phyloP scores from a whole-genome alignment of 2,888 invertebrate species.

The Teinopalpus imperialis region DNA sequence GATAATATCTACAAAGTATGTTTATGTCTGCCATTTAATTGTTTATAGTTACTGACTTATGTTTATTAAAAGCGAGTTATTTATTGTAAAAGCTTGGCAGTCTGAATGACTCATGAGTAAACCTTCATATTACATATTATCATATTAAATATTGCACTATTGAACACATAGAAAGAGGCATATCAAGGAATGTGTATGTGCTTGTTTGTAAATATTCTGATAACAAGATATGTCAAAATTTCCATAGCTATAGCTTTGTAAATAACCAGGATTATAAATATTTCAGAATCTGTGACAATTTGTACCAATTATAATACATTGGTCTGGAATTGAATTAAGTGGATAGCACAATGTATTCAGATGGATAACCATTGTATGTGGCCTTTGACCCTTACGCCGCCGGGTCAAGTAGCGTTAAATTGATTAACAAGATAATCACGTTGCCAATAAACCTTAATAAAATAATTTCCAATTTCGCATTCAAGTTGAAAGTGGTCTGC shows the following conservation, averaged over 20 bases:
- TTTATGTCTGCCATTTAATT: constrained; percentile 13
- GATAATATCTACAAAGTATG: constrained; percentile 2
- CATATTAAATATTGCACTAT: constrained; percentile 22
- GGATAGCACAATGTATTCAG: neutral
- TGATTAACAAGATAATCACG: constrained; percentile 25
- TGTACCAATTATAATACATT: no score
- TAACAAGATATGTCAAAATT: no score
- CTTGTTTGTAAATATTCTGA: no score
- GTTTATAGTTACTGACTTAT: constrained; percentile 15
- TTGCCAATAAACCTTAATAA: constrained; percentile 21
- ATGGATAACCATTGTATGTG: constrained; percentile 5
- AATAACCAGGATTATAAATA: no score
- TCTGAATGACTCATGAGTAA: constrained; percentile 17
- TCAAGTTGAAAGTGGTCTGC: constrained; percentile 1
- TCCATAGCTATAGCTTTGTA: no score
- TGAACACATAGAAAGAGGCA: constrained; percentile 8
- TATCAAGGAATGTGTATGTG: constrained; percentile 3
- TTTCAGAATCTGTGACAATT: no score
- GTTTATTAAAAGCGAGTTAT: constrained; percentile 18
- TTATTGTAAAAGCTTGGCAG: constrained; percentile 20
- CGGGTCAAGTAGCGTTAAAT: constrained; percentile 16
- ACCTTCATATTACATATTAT: constrained; percentile 13
- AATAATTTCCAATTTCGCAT: constrained; percentile 20
- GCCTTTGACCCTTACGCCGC: constrained; percentile 6
- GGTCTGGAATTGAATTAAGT: neutral